Evolutionary conservation across 2,113 vertebrate species (phyloP).

Genomic region (Macquaria ambigua): DNA sequence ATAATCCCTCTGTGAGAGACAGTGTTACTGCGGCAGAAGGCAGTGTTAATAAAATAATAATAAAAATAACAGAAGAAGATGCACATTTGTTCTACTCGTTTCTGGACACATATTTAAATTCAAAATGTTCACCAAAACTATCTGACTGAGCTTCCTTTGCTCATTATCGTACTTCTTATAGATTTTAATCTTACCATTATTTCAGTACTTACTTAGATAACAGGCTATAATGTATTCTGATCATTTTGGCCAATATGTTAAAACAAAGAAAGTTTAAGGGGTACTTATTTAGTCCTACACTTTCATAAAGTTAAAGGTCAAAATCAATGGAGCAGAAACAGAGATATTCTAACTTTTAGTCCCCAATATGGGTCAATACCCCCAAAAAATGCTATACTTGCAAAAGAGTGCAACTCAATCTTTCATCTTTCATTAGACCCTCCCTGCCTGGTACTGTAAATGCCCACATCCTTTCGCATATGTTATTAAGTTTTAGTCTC

Average conservation of each 20-base stretch:
- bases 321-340: neutral
- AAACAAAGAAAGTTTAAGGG: too few species aligned
- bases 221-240: neutral
- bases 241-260: too few species aligned
- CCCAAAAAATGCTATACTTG: neutral
- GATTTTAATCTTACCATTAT: neutral
- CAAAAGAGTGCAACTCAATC: too few species aligned
- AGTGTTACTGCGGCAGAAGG: neutral
- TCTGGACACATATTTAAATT: neutral
- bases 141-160: neutral
- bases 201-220: neutral
- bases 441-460: neutral
- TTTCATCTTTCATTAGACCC: neutral
- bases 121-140: neutral
- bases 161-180: neutral
- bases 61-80: neutral
- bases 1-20: neutral
- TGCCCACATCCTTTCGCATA: neutral
- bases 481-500: neutral
- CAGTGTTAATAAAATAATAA: too few species aligned
- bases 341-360: neutral
- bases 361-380: neutral
- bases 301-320: neutral
- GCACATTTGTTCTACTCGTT: neutral
- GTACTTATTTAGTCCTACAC: neutral